A percentile compares a stretch with the other conserved stretches of the same genome.
These are phyloP conservation scores for Brachystomella parvula DNA, from an alignment of 1,140 invertebrate genomes.

Conservation along the genomic window DNA sequence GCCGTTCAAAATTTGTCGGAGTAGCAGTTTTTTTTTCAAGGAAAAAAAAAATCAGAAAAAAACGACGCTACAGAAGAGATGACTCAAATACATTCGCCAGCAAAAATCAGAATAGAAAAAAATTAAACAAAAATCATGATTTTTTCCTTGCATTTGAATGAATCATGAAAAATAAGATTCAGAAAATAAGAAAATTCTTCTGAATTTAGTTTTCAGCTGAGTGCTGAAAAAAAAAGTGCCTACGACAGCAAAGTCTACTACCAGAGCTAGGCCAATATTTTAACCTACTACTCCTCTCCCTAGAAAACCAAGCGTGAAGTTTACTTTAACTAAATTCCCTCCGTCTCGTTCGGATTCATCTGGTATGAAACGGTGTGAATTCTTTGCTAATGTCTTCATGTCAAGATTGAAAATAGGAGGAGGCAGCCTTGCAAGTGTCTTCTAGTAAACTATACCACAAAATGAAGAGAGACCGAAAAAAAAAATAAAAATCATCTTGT, in stretches of 20 bases:
- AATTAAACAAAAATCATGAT: neutral
- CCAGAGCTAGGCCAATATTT: conserved; percentile 1
- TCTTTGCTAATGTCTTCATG: conserved; percentile 17
- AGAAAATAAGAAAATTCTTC: neutral
- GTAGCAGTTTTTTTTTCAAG: neutral
- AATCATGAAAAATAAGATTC: neutral
- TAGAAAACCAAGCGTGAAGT: neutral
- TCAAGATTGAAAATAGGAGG: conserved; percentile 1
- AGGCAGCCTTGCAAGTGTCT: no score
- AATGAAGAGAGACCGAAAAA: no score
- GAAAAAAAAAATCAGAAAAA: neutral
- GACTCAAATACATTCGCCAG: neutral
- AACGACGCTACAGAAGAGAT: no score
- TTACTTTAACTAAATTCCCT: neutral
- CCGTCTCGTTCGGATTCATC: conserved; percentile 14
- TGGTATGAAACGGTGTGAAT: conserved; percentile 16
- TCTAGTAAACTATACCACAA: no score
- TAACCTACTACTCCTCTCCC: neutral
- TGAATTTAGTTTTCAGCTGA: neutral
- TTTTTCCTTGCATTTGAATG: neutral
- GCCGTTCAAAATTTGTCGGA: conserved; percentile 8
- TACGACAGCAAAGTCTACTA: neutral
- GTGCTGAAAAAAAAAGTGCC: neutral
- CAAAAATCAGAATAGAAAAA: neutral
- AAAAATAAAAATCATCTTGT: neutral